phyloP scores from a whole-genome alignment of 2,888 invertebrate species.

The Ommatoiulus sabulosus region DNA sequence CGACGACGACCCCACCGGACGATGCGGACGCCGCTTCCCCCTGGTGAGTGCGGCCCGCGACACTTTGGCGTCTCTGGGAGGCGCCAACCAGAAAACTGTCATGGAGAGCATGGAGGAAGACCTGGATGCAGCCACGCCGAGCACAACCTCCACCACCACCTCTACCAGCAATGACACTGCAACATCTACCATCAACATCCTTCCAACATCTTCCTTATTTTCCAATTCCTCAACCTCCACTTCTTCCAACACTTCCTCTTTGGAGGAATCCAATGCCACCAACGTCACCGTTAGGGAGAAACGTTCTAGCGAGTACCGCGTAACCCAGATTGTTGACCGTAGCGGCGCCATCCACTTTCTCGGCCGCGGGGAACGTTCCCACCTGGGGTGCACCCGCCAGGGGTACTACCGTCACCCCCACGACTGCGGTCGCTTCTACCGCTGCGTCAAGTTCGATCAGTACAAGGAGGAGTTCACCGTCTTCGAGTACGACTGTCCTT shows the following conservation, averaged over 20 bases:
- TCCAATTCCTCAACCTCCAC: no score
- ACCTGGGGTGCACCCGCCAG: constrained; percentile 75
- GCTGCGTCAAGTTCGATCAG: constrained; percentile 84
- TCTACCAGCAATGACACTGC: not conserved
- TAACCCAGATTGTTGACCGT: constrained; percentile 79
- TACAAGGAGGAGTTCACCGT: constrained; percentile 80
- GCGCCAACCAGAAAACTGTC: constrained; percentile 57
- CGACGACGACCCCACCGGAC: constrained; percentile 72
- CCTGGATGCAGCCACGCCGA: constrained; percentile 40
- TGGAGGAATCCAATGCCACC: not conserved
- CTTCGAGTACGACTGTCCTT: constrained; percentile 84
- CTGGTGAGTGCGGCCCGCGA: constrained; percentile 63
- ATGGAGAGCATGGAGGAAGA: constrained; percentile 58
- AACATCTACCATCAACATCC: not conserved
- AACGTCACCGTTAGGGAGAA: not conserved
- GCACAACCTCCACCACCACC: not conserved
- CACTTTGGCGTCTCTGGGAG: constrained; percentile 63
- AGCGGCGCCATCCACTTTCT: constrained; percentile 77
- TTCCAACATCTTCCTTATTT: no score
- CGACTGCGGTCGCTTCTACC: constrained; percentile 82
- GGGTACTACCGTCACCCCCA: constrained; percentile 83
- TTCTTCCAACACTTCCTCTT: no score
- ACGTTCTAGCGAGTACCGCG: not conserved
- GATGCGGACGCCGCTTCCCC: constrained; percentile 62
- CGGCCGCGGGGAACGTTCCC: constrained; percentile 67